Conservation (phyloP, 2,113 vertebrate species). For the Solenodon paradoxus region DNA sequence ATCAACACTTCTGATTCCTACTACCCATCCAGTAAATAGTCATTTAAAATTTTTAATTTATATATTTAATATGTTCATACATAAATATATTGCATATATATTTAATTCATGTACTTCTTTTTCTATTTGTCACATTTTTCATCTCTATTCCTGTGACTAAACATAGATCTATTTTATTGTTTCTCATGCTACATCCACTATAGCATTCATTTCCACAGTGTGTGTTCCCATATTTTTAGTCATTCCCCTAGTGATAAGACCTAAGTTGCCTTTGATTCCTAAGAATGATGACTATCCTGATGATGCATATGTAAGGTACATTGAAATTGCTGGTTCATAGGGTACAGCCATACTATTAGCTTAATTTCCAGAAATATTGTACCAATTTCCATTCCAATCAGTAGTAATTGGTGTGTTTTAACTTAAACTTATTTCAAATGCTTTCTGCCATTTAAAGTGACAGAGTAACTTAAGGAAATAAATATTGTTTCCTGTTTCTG, state of each 20-base stretch:
- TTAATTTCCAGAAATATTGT: slow-evolving; percentile 18
- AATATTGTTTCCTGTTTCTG: background rate
- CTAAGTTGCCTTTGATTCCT: background rate
- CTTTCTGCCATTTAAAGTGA: background rate
- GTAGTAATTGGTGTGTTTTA: background rate
- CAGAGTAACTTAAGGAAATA: background rate
- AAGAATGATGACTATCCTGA: background rate
- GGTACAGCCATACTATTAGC: background rate
- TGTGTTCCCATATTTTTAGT: background rate
- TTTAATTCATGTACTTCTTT: too few relatives aligned
- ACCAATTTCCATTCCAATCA: background rate
- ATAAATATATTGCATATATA: too few relatives aligned
- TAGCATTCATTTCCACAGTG: background rate
- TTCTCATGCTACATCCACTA: background rate
- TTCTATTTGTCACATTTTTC: background rate
- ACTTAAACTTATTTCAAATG: slow-evolving; percentile 15
- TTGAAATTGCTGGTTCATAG: background rate
- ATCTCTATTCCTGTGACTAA: background rate
- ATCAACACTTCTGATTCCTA: background rate
- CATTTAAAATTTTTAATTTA: background rate
- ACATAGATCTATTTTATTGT: background rate
- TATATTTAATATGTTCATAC: background rate
- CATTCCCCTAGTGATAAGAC: background rate
- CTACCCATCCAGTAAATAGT: background rate
- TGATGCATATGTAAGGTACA: background rate